Base-by-base conservation (phyloP, 2,888 invertebrate species). In the Mylabris sibirica region DNA sequence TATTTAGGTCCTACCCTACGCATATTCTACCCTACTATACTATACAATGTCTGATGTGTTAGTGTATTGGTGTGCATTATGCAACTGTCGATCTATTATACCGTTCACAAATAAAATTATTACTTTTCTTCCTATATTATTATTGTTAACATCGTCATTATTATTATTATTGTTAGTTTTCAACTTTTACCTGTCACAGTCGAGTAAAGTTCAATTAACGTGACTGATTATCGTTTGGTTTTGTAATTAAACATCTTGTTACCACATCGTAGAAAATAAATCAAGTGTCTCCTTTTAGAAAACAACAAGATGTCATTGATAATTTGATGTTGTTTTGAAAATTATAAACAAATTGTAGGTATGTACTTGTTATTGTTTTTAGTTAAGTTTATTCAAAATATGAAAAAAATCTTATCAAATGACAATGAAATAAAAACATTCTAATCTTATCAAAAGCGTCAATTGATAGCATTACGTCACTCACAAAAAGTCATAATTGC, bases 1-100 rank as follows among this genome's bases (percentile, higher is more conserved):
- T 61, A 24, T 26, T 35, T 34, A 24, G 9, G 17, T 3, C 34
- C 5, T 60, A 26, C 35, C 8, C 41, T 38, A 24, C 12, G 14
- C 20, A 6, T 14, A 20, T 41, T 38, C 20, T 34, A 35, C 14
- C 60, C n/a, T 30, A 30, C 35, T 35, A 34, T n/a, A 24, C 38
- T 12, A 38, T 14, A 8, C 35, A 2, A 3, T 8, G 5, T 35
- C 35, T 35, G 35, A 14, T 41, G 14, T 41, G 41, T n/a, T 12
- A 5, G 41, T n/a, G 41, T 44, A 17, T 38, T 12, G 35, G 11
- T 38, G 38, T 60, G 35, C 30, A 60, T 60, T 61, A 61, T 61
- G 61, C 61, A 61, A 61, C 35, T 30, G 38, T 61, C 17, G 61
- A 38, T 20, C 61, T 35, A 61, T 61, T 61, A 22, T 35, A 38